Evolutionary conservation across 2,797 vertebrate genomes (phyloP).

Genomic region (Varecia variegata): DNA sequence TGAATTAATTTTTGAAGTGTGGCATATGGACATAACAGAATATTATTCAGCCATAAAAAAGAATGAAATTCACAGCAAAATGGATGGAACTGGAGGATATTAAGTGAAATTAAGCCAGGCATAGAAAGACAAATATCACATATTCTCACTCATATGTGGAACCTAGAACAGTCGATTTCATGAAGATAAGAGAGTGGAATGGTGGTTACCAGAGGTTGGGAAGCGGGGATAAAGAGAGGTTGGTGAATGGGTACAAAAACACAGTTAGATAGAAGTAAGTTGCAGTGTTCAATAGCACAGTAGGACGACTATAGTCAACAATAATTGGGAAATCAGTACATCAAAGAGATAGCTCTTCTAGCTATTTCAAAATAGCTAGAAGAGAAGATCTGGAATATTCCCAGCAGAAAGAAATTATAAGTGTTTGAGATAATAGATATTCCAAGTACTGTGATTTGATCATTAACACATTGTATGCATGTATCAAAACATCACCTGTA

Average conservation of each 20-base stretch:
- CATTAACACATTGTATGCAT: neutral
- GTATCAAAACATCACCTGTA: neutral
- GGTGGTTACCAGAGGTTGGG: neutral
- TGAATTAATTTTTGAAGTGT: neutral
- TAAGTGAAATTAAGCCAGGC: neutral
- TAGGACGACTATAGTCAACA: too few relatives aligned
- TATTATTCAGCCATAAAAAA: neutral
- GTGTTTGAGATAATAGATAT: neutral
- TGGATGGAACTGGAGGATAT: neutral
- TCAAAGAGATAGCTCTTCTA: too few relatives aligned
- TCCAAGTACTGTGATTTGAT: neutral
- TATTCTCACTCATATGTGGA: neutral
- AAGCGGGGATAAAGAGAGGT: neutral
- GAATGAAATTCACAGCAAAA: neutral
- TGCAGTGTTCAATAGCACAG: neutral
- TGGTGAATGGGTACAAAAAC: neutral
- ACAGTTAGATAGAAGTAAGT: neutral
- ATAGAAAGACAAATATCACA: neutral
- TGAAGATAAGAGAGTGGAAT: neutral
- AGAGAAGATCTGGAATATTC: neutral
- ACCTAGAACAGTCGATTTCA: neutral
- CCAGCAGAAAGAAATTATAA: neutral
- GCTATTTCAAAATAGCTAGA: neutral
- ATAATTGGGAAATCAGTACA: too few relatives aligned
- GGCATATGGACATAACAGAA: neutral